A percentile compares a stretch with the other conserved stretches of the same genome.
phyloP scores from a whole-genome alignment of 2,888 invertebrate genomes.

The Drosophila mimetica region DNA sequence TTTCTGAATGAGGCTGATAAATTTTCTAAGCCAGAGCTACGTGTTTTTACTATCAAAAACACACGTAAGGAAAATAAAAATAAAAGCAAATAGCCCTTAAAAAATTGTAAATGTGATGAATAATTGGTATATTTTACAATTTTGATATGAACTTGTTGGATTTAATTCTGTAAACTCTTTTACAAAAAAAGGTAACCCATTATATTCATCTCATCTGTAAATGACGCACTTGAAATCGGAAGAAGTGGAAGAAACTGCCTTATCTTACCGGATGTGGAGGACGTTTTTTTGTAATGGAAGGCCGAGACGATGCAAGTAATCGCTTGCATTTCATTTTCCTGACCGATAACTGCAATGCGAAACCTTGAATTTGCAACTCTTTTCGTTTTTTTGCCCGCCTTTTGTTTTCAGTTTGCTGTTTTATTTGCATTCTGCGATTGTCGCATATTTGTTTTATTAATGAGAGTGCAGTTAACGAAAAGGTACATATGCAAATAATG shows the following conservation, averaged over 20 bases:
- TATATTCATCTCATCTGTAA: background rate
- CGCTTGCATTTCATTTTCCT: background rate
- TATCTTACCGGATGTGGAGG: slow-evolving; percentile 12
- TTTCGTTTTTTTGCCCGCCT: background rate
- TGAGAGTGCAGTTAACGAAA: slow-evolving; percentile 9
- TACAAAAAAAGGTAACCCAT: background rate
- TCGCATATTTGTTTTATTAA: slow-evolving; percentile 31
- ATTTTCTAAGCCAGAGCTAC: background rate
- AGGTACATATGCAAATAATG: slow-evolving; percentile 6
- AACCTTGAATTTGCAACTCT: slow-evolving; percentile 26
- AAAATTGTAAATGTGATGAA: background rate
- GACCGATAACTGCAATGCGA: slow-evolving; percentile 14
- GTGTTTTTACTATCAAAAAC: background rate
- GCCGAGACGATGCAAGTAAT: slow-evolving; percentile 3
- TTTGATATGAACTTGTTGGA: too few relatives aligned
- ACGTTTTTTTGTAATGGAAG: slow-evolving; percentile 5
- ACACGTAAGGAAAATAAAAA: background rate
- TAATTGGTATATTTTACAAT: too few relatives aligned
- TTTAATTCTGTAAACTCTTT: too few relatives aligned
- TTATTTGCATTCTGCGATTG: slow-evolving; percentile 17
- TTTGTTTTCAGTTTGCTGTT: slow-evolving; percentile 5
- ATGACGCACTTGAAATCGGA: slow-evolving; percentile 12
- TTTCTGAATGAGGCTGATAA: too few relatives aligned
- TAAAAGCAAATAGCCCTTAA: background rate
- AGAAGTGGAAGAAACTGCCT: background rate